These are phyloP conservation scores for Isaurus tuberculatus DNA, from an alignment of 92 coral and sea anemone species.

Conservation along the genomic window DNA sequence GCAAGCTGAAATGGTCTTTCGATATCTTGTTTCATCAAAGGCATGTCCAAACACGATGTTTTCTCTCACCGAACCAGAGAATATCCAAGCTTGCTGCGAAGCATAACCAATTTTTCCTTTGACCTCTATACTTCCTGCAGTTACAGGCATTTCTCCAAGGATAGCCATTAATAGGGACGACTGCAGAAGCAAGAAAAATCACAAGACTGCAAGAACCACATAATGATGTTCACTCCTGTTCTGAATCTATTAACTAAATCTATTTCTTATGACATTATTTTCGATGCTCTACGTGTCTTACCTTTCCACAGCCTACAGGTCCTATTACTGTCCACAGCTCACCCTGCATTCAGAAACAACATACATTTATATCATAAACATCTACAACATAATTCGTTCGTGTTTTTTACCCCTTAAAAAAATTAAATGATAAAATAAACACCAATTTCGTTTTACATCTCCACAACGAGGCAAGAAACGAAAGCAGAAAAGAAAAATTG, in stretches of 20 bases:
- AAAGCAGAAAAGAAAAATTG: no score
- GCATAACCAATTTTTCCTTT: constrained; percentile 87
- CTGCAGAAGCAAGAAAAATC: constrained; percentile 47
- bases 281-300: no score
- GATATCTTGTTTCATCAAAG: constrained; percentile 74
- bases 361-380: no score
- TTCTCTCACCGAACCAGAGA: constrained; percentile 91
- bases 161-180: constrained; percentile 86
- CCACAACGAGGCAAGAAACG: no score
- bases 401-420: no score
- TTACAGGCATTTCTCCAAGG: constrained; percentile 85
- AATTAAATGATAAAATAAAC: no score
- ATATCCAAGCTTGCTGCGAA: constrained; percentile 95
- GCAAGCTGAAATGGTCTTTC: constrained; percentile 76
- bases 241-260: no score
- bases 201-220: background rate
- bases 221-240: background rate
- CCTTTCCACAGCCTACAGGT: constrained; percentile 98
- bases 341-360: constrained; percentile 55
- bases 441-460: no score
- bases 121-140: constrained; percentile 69
- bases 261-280: no score
- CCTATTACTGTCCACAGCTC: constrained; percentile 92
- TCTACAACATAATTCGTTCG: no score
- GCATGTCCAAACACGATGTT: constrained; percentile 89